These are phyloP conservation scores for Ochotona curzoniae DNA, from an alignment of 2,113 vertebrate species.

Conservation along the genomic window DNA sequence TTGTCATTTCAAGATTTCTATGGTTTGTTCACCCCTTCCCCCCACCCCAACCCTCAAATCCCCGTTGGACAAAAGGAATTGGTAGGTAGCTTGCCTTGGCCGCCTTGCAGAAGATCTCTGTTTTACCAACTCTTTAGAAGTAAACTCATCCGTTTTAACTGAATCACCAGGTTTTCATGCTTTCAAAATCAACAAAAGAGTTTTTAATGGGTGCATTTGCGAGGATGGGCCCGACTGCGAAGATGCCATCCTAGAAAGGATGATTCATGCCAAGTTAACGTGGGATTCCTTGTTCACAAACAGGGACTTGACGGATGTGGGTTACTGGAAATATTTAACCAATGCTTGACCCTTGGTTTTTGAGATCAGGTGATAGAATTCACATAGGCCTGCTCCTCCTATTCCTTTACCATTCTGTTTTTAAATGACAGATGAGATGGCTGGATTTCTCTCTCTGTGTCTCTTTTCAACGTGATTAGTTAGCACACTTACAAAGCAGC, in stretches of 20 bases:
- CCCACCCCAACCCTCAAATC: constrained; percentile 33
- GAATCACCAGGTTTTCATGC: constrained; percentile 10
- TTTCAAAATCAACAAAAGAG: constrained; percentile 40
- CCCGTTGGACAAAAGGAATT: constrained; percentile 62
- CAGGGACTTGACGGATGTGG: not conserved
- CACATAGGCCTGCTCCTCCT: not conserved
- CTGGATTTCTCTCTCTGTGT: constrained; percentile 59
- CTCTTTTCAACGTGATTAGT: constrained; percentile 80
- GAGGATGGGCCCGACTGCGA: not conserved
- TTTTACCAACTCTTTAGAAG: constrained; percentile 61
- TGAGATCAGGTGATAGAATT: not conserved
- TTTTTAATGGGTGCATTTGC: not conserved
- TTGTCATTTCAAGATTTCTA: constrained; percentile 87
- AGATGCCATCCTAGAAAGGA: not conserved
- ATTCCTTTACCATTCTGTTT: not conserved
- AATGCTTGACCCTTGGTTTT: not conserved
- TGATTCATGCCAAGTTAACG: not conserved
- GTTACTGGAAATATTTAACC: constrained; percentile 36
- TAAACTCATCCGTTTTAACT: constrained; percentile 53
- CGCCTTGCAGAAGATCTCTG: constrained; percentile 67
- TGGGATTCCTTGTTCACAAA: not conserved
- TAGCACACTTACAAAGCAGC: constrained; percentile 71
- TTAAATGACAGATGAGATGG: constrained; percentile 67
- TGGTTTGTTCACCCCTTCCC: constrained; percentile 72
- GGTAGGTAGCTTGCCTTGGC: constrained; percentile 36